Conservation (phyloP, 2,113 vertebrate genomes). For the Chauna torquata region DNA sequence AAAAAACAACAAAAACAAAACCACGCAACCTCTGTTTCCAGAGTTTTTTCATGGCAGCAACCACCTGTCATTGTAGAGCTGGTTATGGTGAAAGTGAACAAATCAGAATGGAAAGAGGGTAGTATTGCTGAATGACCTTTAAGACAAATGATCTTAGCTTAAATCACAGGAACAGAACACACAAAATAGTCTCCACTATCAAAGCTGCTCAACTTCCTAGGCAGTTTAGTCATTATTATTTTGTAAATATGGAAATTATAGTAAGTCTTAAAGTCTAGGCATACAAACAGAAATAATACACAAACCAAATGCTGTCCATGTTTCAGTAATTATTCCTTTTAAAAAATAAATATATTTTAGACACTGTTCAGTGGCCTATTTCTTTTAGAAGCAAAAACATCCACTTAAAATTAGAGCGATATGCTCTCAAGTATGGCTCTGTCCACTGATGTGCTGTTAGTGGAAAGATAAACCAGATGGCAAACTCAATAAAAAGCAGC, state of each 20-base stretch:
- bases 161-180: background rate
- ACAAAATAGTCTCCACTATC: background rate
- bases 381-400: background rate
- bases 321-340: background rate
- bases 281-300: background rate
- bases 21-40: background rate
- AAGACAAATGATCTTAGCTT: background rate
- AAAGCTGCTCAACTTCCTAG: background rate
- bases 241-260: background rate
- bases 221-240: background rate
- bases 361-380: background rate
- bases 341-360: background rate
- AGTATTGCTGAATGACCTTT: background rate
- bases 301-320: background rate
- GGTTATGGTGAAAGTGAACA: background rate
- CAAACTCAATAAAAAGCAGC: conserved; percentile 13
- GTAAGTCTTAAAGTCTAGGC: background rate
- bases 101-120: background rate
- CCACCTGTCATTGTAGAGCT: background rate
- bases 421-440: fast-evolving
- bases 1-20: background rate
- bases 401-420: background rate
- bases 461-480: conserved; percentile 22
- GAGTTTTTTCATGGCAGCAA: background rate
- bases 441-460: background rate